Evolutionary conservation across 2,888 invertebrate species (phyloP), one percentile per base, ranked within the genome.

Genomic region (Augiades crinisus): DNA sequence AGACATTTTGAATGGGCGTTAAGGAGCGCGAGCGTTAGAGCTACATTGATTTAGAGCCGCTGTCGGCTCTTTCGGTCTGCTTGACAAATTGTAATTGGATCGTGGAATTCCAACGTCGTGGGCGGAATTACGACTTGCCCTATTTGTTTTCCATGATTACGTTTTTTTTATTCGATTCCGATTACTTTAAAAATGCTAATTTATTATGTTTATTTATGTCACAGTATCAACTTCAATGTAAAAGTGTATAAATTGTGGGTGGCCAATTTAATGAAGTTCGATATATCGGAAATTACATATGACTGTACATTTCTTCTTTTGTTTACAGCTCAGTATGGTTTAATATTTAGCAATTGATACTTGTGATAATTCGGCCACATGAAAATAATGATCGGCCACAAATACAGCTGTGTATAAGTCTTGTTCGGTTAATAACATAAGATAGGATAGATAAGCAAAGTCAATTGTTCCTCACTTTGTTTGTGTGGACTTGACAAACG

Each of bases 1-100:
- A 52, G 59, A 77, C 81, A 76, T 73, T 63, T 52, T 59, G 57
- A 59, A 61, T 60, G 58, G 58, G 58, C 61, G 56, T 59, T 60
- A 60, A 61, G 60, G 55, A 60, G 56, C 60, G 56, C 27, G 53
- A 57, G 60, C 62, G 62, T 62, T 50, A 44, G 51, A 51, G 51
- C 51, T 41, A 58, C 61, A 67, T 63, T 62, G 61, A 61, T 65
- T 65, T 62, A 52, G 59, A 55, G 54, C 53, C 58, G 58, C 57
- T 44, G 44, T 51, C 51, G 31, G 22, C 51, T 51, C 51, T 51
- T 51, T 44, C 51, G 51, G 51, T 44, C 51, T 37, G 51, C 51
- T 44, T 51, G 51, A 51, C 51, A 51, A 51, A 51, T 51, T 51
- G 51, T 51, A 44, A 51, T 51, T 51, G 51, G 51, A 51, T 44